A percentile compares a stretch with the other conserved stretches of the same genome.
Conservation (phyloP, 2,888 invertebrate species). For the Acronicta psi region DNA sequence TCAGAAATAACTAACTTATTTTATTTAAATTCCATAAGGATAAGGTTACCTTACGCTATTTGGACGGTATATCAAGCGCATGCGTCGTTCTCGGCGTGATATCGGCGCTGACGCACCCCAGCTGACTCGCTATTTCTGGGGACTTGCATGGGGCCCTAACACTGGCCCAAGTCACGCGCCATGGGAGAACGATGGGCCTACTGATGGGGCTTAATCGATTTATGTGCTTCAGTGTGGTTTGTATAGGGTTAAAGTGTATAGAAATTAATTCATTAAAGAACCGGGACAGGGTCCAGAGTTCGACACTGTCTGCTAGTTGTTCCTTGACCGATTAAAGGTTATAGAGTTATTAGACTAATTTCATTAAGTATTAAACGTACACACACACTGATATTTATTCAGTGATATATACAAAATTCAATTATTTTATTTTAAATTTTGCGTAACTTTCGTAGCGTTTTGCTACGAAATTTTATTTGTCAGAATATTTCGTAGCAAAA, state of each 20-base stretch:
- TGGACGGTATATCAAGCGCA: conserved; percentile 52
- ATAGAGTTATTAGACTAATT: no score
- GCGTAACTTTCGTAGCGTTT: no score
- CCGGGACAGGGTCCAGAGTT: no score
- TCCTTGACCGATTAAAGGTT: no score
- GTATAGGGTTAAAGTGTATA: conserved; percentile 3
- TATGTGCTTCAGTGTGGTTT: neutral
- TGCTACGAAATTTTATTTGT: no score
- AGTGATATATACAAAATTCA: no score
- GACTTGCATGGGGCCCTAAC: conserved; percentile 62
- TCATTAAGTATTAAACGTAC: no score
- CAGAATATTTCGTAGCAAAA: no score
- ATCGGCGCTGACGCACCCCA: conserved; percentile 80
- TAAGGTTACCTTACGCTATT: conserved; percentile 52
- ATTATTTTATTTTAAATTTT: no score
- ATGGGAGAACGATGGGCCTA: conserved; percentile 24
- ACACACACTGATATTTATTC: no score
- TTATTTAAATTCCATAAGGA: conserved; percentile 21
- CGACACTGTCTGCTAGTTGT: no score
- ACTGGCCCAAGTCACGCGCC: conserved; percentile 42
- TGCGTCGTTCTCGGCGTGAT: conserved; percentile 61
- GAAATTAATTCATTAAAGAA: no score
- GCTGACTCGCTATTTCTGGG: conserved; percentile 84
- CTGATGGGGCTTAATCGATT: conserved; percentile 22
- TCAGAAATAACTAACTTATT: neutral